These are phyloP conservation scores for Leptoteleia sp. DNA, from an alignment of 1,140 invertebrate genomes.

Conservation along the genomic window DNA sequence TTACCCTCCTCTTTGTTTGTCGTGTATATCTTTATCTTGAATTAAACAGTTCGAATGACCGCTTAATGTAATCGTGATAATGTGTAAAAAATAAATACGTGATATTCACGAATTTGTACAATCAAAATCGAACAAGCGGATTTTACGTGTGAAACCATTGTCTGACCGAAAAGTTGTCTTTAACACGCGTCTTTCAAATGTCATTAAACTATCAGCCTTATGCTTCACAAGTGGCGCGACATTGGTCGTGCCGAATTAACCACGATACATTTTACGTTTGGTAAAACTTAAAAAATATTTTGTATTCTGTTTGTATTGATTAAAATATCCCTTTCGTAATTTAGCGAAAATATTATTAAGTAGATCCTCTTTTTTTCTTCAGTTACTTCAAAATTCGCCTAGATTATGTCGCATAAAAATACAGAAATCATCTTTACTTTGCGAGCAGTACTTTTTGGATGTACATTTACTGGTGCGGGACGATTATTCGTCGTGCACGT, in stretches of 20 bases:
- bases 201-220: constrained; percentile 67
- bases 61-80: constrained; percentile 57
- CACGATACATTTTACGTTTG: constrained; percentile 62
- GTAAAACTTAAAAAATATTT: constrained; percentile 64
- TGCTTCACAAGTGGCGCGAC: constrained; percentile 54
- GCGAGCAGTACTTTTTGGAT: constrained; percentile 38
- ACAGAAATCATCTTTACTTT: constrained; percentile 52
- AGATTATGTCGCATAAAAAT: constrained; percentile 54
- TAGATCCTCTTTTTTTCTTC: constrained; percentile 23
- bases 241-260: constrained; percentile 44
- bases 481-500: constrained; percentile 17
- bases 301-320: constrained; percentile 49
- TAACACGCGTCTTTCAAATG: constrained; percentile 49
- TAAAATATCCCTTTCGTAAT: constrained; percentile 52
- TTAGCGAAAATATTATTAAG: constrained; percentile 61
- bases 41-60: constrained; percentile 36
- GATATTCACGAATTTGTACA: constrained; percentile 53
- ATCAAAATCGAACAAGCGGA: constrained; percentile 60
- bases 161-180: constrained; percentile 34
- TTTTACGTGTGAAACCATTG: constrained; percentile 35
- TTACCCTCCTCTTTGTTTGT: too few relatives aligned
- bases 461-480: background rate
- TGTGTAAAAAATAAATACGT: constrained; percentile 47
- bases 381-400: constrained; percentile 28
- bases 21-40: constrained; percentile 16